phyloP scores from a whole-genome alignment of 2,888 invertebrate species.

The Acanthoscelides obtectus region DNA sequence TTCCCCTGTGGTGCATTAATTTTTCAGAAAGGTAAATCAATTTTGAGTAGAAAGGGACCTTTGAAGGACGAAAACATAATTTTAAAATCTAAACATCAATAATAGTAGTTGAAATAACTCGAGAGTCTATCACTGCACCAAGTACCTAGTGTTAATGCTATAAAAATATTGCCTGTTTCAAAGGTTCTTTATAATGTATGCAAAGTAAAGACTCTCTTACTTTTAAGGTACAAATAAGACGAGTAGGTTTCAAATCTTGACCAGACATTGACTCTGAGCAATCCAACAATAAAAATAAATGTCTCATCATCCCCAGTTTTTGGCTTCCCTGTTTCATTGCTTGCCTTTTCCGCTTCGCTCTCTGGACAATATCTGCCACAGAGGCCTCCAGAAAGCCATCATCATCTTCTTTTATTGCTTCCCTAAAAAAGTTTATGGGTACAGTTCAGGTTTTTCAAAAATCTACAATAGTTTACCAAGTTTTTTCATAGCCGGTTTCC shows the following conservation, averaged over 20 bases:
- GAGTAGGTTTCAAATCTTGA: constrained; percentile 91
- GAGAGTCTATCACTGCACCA: too few species aligned
- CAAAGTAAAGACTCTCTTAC: constrained; percentile 47
- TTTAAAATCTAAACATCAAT: too few species aligned
- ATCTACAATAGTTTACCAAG: constrained; percentile 63
- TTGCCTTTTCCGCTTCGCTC: constrained; percentile 77
- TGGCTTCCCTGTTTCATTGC: constrained; percentile 70
- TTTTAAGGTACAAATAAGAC: constrained; percentile 82
- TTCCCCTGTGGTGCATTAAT: too few species aligned
- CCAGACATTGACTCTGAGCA: constrained; percentile 92
- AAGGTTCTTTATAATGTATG: not conserved
- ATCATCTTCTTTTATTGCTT: constrained; percentile 94
- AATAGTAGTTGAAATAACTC: too few species aligned
- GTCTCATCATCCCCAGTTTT: constrained; percentile 97
- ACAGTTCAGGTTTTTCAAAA: not conserved
- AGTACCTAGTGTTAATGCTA: too few species aligned
- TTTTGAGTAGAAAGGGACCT: too few species aligned
- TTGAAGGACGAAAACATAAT: too few species aligned
- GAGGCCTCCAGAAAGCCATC: constrained; percentile 87
- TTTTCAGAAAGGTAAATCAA: too few species aligned
- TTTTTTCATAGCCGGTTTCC: constrained; percentile 94
- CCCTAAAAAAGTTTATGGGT: constrained; percentile 54
- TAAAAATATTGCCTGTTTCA: too few species aligned
- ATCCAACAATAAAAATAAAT: constrained; percentile 86
- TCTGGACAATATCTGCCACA: constrained; percentile 86